Evolutionary conservation across 92 coral and sea anemone genomes (phyloP).

Genomic region (Phymanthus crucifer): DNA sequence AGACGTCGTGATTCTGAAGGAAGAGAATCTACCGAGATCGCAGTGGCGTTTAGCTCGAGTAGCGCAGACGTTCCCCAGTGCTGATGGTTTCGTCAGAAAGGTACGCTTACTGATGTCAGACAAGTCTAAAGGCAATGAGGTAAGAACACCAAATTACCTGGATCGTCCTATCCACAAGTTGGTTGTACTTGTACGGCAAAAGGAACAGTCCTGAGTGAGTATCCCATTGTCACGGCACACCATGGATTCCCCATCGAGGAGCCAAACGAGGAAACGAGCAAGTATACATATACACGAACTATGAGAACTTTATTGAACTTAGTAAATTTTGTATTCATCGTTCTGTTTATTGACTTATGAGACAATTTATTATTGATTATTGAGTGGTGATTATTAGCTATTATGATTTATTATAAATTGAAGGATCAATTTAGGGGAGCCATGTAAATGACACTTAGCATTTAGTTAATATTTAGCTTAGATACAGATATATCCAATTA

Average conservation of each 20-base stretch:
- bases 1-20: constrained; percentile 5
- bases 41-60: constrained; percentile 6
- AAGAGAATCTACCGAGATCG: neutral
- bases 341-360: neutral
- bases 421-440: neutral
- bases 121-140: neutral
- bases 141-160: neutral
- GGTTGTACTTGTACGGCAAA: neutral
- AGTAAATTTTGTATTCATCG: neutral
- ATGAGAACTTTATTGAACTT: neutral
- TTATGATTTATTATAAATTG: neutral
- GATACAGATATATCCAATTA: too few relatives aligned
- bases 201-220: neutral
- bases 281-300: neutral
- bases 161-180: constrained; percentile 8
- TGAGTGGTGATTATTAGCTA: neutral
- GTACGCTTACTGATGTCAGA: neutral
- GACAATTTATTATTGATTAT: neutral
- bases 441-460: neutral
- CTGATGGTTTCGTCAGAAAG: neutral
- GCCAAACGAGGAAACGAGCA: neutral
- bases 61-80: constrained; percentile 10
- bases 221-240: neutral
- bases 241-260: constrained; percentile 10
- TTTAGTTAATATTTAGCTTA: too few relatives aligned